Percentiles rank a stretch among this genome's conserved stretches.
These are phyloP conservation scores for Gallirallus australis DNA, from an alignment of 2,797 vertebrate species.

Conservation along the genomic window DNA sequence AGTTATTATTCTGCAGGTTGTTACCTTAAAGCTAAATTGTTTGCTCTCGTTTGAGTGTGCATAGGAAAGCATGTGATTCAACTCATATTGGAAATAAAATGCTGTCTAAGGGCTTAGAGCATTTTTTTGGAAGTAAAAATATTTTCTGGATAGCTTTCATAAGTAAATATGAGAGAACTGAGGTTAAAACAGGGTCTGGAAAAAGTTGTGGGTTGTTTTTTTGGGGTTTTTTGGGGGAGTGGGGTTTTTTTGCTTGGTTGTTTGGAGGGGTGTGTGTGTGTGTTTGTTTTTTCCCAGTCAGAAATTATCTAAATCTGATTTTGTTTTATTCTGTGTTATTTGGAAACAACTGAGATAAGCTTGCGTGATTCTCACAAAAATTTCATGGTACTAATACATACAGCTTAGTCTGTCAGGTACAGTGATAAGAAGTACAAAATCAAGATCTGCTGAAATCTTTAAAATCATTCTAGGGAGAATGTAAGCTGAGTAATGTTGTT, in stretches of 20 bases:
- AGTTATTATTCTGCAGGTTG: background rate
- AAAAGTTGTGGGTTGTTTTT: background rate
- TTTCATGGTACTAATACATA: background rate
- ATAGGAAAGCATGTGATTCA: background rate
- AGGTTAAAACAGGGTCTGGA: background rate
- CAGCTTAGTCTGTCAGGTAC: background rate
- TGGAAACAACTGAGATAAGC: background rate
- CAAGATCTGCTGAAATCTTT: background rate
- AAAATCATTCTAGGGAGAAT: background rate
- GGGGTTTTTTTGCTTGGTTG: too few relatives aligned
- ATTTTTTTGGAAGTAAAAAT: background rate
- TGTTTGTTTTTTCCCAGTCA: background rate
- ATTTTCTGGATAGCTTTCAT: background rate
- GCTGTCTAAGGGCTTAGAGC: background rate
- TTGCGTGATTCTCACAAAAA: background rate
- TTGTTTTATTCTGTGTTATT: background rate
- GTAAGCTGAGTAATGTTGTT: background rate
- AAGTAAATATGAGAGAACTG: background rate
- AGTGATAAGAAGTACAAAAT: background rate
- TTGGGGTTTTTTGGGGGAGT: too few relatives aligned
- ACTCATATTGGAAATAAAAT: background rate
- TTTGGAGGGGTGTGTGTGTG: too few relatives aligned
- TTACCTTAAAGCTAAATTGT: background rate
- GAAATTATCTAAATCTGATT: background rate
- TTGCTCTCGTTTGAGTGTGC: background rate